These are phyloP conservation scores for Polypterus senegalus DNA, from an alignment of 2,113 vertebrate genomes.

Conservation along the genomic window DNA sequence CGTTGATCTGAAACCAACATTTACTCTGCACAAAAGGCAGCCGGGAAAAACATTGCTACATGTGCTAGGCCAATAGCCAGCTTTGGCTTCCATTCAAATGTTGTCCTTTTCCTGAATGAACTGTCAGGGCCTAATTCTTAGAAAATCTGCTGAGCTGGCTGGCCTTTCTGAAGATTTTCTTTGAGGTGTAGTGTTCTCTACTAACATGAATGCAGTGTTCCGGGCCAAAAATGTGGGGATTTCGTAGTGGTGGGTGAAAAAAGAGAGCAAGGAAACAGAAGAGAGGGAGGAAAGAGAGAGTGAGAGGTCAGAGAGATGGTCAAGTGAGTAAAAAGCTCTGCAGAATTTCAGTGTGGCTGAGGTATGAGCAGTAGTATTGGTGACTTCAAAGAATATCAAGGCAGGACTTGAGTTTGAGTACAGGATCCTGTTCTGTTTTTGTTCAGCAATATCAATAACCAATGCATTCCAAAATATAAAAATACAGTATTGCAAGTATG, in stretches of 20 bases:
- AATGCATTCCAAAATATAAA: no score
- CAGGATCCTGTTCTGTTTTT: no score
- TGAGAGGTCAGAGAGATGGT: constrained; percentile 18
- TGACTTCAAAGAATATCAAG: constrained; percentile 25
- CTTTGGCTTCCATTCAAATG: constrained; percentile 61
- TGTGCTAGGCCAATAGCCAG: constrained; percentile 59
- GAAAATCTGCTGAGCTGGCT: constrained; percentile 64
- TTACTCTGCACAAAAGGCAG: constrained; percentile 33
- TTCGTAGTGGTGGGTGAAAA: constrained; percentile 12
- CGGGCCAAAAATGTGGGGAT: constrained; percentile 35
- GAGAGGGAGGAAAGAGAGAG: no score
- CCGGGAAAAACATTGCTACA: constrained; percentile 58
- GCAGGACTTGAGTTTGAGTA: no score
- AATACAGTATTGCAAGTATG: no score
- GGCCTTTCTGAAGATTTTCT: constrained; percentile 54
- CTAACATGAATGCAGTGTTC: constrained; percentile 44
- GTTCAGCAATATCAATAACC: no score
- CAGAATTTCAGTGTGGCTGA: constrained; percentile 29
- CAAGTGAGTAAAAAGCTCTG: constrained; percentile 33
- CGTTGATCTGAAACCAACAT: no score
- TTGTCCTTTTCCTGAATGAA: constrained; percentile 68
- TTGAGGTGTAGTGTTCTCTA: constrained; percentile 48
- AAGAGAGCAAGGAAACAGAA: no score
- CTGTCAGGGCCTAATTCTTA: constrained; percentile 72
- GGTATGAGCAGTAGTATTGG: constrained; percentile 39